Base-by-base conservation (phyloP, 2,113 vertebrate species). In the Calyptommatus sinebrachiatus region DNA sequence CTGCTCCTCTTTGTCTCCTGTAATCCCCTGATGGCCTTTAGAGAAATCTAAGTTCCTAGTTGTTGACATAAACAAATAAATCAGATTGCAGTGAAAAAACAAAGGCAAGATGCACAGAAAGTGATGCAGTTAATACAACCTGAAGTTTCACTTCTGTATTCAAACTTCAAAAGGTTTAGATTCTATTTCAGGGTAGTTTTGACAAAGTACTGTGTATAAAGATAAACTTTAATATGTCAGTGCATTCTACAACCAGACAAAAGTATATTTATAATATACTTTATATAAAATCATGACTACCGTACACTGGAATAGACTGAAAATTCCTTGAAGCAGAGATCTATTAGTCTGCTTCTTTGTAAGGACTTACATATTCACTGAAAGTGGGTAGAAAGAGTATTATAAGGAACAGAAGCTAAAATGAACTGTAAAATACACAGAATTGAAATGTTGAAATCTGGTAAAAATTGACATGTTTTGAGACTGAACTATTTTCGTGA, bases 11-110 rank as follows among this genome's bases (percentile, higher is more conserved):
- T 96, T 95, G 90, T 97, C 97, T 90, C 96, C 96, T 85, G 95
- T 95, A 83, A 99, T 95, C 71, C 97, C 97, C 90, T 99, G 98
- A 86, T 99, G 98, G 66, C 98, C 98, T 95, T 97, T 98, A 66
- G 97, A 98, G 93, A 99, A 99, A 95, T 99, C 98, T 91, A 99
- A 93, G 78, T 96, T 96, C 94, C 98, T 99, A 91, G 81, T 89
- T 60, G 84, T 91, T 73, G 91, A 85, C 71, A 85, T 1, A 71
- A 83, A 79, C 18, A 77, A 77, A 77, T 83, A 65, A 69, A 76
- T 82, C 53, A 62, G 60, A 80, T n/a, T 84, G 65, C 14, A 66
- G 62, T 35, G 28, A 28, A 66, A 66, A 16, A 28, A 76, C 76
- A 53, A 45, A 10, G 5, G 0, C 63, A 78, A 45, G 84, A 80